Evolutionary conservation across 1,140 invertebrate species (phyloP).

Genomic region (Brachionus manjavacas): DNA sequence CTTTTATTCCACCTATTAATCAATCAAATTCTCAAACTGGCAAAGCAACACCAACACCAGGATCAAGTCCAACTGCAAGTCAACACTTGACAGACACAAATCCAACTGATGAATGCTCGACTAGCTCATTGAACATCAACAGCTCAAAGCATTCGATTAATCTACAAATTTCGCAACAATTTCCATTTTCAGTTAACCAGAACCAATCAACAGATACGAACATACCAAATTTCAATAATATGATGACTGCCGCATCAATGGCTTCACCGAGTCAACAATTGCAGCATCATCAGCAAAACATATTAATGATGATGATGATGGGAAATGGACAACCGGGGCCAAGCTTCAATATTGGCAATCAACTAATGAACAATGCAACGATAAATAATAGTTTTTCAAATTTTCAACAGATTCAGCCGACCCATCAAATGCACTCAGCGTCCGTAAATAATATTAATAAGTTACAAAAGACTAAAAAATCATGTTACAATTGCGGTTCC

Average conservation of each 20-base stretch:
- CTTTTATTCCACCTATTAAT: neutral
- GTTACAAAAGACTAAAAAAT: slow-evolving; percentile 7
- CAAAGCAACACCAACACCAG: slow-evolving; percentile 21
- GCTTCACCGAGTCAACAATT: neutral
- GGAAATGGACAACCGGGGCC: neutral
- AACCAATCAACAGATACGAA: neutral
- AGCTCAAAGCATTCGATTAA: neutral
- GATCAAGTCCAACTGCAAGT: slow-evolving; percentile 4
- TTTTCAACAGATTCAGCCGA: neutral
- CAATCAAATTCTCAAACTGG: neutral
- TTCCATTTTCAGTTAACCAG: neutral
- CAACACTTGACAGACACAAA: neutral
- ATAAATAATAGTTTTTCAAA: neutral
- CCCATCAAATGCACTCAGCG: neutral
- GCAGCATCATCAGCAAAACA: slow-evolving; percentile 12
- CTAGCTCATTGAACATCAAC: neutral
- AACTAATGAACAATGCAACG: neutral
- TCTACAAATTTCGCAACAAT: neutral
- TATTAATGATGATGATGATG: slow-evolving; percentile 40
- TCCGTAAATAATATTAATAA: slow-evolving; percentile 1
- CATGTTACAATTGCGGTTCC: slow-evolving; percentile 30
- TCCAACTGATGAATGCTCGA: neutral
- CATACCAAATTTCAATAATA: slow-evolving; percentile 1
- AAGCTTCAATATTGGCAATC: neutral
- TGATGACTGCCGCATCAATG: neutral